Base-by-base conservation (phyloP, 2,888 invertebrate genomes). In the Ophion ventricosus region DNA sequence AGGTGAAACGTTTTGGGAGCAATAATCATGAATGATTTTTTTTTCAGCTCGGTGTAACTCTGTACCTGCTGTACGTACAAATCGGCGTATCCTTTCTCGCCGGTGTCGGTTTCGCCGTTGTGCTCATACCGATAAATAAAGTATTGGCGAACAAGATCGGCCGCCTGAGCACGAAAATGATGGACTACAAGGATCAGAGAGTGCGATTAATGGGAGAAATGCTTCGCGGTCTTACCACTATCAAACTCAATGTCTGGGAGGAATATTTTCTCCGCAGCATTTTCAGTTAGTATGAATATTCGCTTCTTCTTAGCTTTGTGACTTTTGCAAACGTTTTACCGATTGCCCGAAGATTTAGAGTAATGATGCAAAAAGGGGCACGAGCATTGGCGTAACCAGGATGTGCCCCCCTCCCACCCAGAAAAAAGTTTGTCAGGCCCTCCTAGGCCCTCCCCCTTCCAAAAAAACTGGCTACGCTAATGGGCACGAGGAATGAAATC, bases 191-290 rank as follows among this genome's bases (percentile, higher is more conserved):
- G 94, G 99, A 99, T 94, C 94, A 95, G 26, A 95, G 99, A 88
- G 97, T 99, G 23, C 97, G 97, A 91, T 94, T 98, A 56, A 97
- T 98, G 91, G 96, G 97, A 70, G 99, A 99, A 94, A 94, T 98
- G 85, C 94, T 99, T 82, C 95, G 95, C 87, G 98, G 99, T 23
- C 98, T 99, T 78, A 96, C 97, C 87, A 96, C 97, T 10, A 96
- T 99, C 43, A 99, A 99, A 93, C 95, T 98, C 82, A 97, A 98
- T 92, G 97, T 98, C 20, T 99, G 99, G 99, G 99, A 99, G 93
- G 96, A 96, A 82, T 96, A 97, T 92, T 99, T 99, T 91, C 95
- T 96, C 66, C 93, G 95, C 49, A 95, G 95, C 92, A 96, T 97
- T 72, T 94, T 95, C 88, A 95, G 97, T 96, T 92, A 94, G 94